Evolutionary conservation across 2,888 invertebrate species (phyloP).

Genomic region (Cybosia mesomella): DNA sequence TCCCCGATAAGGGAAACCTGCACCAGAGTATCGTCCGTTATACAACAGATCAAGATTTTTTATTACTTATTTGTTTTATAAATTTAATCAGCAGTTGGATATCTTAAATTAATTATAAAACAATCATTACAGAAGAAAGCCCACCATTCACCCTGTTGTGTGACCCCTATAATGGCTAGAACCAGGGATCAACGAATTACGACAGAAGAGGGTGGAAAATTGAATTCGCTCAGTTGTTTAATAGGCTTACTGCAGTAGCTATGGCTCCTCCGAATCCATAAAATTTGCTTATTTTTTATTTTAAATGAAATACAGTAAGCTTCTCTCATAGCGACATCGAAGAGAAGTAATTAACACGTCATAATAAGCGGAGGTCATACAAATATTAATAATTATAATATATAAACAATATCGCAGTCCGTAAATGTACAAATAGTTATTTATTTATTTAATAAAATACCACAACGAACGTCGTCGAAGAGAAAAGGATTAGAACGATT

Average conservation of each 20-base stretch:
- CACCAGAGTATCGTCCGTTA: too few species aligned
- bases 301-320: not conserved
- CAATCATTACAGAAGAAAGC: not conserved
- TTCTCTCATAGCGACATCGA: not conserved
- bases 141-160: not conserved
- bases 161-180: not conserved
- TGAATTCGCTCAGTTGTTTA: not conserved
- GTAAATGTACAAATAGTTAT: too few species aligned
- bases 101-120: not conserved
- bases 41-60: too few species aligned
- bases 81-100: not conserved
- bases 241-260: constrained; percentile 2
- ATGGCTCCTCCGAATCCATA: not conserved
- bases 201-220: constrained; percentile 1
- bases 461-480: too few species aligned
- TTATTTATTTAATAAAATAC: too few species aligned
- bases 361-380: not conserved
- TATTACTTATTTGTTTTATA: too few species aligned
- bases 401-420: too few species aligned
- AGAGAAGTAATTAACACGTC: not conserved
- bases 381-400: too few species aligned
- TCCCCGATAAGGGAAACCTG: too few species aligned
- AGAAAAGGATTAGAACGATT: too few species aligned
- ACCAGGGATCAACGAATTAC: not conserved
- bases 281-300: not conserved